A percentile compares a stretch with the other conserved stretches of the same genome.
phyloP scores from a whole-genome alignment of 2,888 invertebrate species.

The Hemaris fuciformis region DNA sequence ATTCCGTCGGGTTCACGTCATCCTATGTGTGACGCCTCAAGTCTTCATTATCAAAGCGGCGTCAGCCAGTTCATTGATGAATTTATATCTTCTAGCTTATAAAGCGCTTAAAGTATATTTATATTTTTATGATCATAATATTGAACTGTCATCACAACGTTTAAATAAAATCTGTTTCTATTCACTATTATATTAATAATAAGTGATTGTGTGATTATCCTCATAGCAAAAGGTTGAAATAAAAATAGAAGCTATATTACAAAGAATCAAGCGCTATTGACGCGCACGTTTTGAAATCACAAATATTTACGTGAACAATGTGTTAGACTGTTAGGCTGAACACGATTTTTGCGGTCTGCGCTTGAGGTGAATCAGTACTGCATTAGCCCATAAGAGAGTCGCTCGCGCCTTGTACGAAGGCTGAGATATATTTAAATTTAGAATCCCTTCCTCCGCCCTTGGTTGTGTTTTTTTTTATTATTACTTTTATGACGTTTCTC shows the following conservation, averaged over 20 bases:
- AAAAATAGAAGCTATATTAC: background rate
- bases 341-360: conserved; percentile 70
- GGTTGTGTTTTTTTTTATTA: conserved; percentile 44
- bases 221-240: background rate
- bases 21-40: conserved; percentile 49
- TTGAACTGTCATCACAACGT: background rate
- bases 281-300: conserved; percentile 41
- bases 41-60: conserved; percentile 51
- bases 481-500: conserved; percentile 44
- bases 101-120: conserved; percentile 38
- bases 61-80: conserved; percentile 58
- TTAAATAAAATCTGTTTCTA: too few relatives aligned
- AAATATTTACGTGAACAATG: conserved; percentile 73
- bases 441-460: conserved; percentile 66
- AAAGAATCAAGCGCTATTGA: conserved; percentile 26
- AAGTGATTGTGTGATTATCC: background rate
- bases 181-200: background rate
- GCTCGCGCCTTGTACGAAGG: conserved; percentile 62
- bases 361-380: conserved; percentile 74
- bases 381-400: conserved; percentile 74
- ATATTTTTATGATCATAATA: conserved; percentile 11
- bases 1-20: conserved; percentile 62
- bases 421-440: conserved; percentile 72
- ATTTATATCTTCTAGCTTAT: conserved; percentile 40
- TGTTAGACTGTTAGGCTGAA: conserved; percentile 56